phyloP scores from a whole-genome alignment of 2,888 invertebrate genomes.

The Embidobia sp. region DNA sequence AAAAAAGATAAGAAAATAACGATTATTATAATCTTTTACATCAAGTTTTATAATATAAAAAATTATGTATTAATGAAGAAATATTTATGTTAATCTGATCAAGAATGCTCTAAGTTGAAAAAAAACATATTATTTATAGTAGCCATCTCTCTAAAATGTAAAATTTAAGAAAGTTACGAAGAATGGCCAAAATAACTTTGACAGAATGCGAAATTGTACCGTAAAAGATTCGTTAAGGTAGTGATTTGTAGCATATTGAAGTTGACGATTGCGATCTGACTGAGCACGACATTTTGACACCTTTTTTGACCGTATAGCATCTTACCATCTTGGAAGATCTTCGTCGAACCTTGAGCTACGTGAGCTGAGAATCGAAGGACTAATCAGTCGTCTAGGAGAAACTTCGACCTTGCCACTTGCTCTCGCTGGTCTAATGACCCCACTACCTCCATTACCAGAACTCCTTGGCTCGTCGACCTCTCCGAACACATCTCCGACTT shows the following conservation, averaged over 20 bases:
- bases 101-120: no score
- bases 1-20: no score
- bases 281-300: constrained; percentile 55
- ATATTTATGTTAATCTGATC: no score
- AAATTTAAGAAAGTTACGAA: no score
- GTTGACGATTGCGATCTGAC: constrained; percentile 34
- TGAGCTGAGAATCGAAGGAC: constrained; percentile 70
- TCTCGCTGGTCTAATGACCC: constrained; percentile 70
- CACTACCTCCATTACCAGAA: constrained; percentile 71
- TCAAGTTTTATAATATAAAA: no score
- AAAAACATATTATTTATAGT: no score
- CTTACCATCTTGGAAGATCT: constrained; percentile 69
- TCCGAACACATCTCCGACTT: constrained; percentile 72
- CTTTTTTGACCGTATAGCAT: constrained; percentile 59
- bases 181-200: no score
- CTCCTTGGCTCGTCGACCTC: constrained; percentile 72
- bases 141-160: no score
- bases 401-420: constrained; percentile 71
- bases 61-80: no score
- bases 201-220: no score
- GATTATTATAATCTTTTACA: no score
- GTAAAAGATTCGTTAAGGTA: no score
- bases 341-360: constrained; percentile 71
- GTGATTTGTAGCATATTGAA: neutral
- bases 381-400: constrained; percentile 71